A percentile compares a stretch with the other conserved stretches of the same genome.
Conservation (phyloP, 2,797 vertebrate genomes). For the Sphaeramia orbicularis region DNA sequence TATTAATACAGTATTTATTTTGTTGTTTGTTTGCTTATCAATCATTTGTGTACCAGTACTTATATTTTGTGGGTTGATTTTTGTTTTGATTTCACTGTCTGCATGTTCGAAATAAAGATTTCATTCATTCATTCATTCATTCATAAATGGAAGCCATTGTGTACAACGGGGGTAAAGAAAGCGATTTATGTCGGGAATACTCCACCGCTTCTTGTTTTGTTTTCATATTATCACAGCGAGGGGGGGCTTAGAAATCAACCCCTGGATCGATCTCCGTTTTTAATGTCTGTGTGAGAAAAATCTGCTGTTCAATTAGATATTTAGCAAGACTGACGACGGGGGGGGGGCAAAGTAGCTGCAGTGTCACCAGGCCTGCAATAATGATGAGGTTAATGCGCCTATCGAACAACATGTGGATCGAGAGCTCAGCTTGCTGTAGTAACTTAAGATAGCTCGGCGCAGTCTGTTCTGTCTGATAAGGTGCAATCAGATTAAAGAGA, state of each 20-base stretch:
- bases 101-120: too few species aligned
- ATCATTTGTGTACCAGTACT: too few species aligned
- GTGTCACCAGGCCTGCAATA: conserved; percentile 70
- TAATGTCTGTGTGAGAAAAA: conserved; percentile 74
- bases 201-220: conserved; percentile 61
- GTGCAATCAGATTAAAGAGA: conserved; percentile 75
- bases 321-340: conserved; percentile 57
- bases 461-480: conserved; percentile 82
- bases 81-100: too few species aligned
- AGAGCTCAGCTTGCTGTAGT: conserved; percentile 74
- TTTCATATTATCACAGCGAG: conserved; percentile 64
- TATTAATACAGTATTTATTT: too few species aligned
- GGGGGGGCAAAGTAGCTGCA: conserved; percentile 60
- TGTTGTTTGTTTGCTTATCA: too few species aligned
- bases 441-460: conserved; percentile 73
- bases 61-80: too few species aligned
- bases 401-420: conserved; percentile 67
- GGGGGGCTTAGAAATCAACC: conserved; percentile 47
- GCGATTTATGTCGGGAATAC: conserved; percentile 26
- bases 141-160: too few species aligned
- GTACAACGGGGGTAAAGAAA: conserved; percentile 30
- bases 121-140: too few species aligned
- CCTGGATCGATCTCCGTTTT: conserved; percentile 72
- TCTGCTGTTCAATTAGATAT: conserved; percentile 81
- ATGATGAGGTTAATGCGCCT: conserved; percentile 81